Conservation (phyloP, 2,888 invertebrate genomes). For the Protonemura montana region DNA sequence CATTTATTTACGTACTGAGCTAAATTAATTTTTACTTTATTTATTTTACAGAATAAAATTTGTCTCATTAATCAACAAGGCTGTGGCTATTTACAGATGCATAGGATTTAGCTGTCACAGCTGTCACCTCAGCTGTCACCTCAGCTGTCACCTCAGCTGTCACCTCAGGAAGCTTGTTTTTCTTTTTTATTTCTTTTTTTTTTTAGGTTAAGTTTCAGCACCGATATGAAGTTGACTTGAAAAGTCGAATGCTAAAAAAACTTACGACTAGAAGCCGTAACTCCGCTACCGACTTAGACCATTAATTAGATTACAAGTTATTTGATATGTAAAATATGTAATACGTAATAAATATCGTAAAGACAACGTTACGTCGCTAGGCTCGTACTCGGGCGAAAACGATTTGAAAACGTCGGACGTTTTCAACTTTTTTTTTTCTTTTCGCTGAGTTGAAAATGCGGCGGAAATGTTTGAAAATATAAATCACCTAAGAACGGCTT, state of each 20-base stretch:
- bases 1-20: neutral
- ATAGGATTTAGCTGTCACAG: no score
- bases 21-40: conserved; percentile 17
- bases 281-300: neutral
- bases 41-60: conserved; percentile 51
- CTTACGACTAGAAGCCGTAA: neutral
- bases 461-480: conserved; percentile 2
- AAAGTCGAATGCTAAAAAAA: neutral
- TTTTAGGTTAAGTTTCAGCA: conserved; percentile 41
- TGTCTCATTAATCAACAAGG: conserved; percentile 50
- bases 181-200: neutral
- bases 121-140: no score
- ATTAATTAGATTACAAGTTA: conserved; percentile 25
- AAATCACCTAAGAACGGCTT: conserved; percentile 8
- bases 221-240: conserved; percentile 26
- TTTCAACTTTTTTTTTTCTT: no score
- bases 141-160: no score
- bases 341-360: conserved; percentile 22
- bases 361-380: neutral
- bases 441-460: neutral
- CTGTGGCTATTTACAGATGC: conserved; percentile 50
- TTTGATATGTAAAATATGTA: conserved; percentile 43
- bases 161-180: conserved; percentile 34
- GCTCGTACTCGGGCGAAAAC: no score
- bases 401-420: conserved; percentile 23